Base-by-base conservation (phyloP, 2,888 invertebrate species). In the Caenorhabditis sp. region DNA sequence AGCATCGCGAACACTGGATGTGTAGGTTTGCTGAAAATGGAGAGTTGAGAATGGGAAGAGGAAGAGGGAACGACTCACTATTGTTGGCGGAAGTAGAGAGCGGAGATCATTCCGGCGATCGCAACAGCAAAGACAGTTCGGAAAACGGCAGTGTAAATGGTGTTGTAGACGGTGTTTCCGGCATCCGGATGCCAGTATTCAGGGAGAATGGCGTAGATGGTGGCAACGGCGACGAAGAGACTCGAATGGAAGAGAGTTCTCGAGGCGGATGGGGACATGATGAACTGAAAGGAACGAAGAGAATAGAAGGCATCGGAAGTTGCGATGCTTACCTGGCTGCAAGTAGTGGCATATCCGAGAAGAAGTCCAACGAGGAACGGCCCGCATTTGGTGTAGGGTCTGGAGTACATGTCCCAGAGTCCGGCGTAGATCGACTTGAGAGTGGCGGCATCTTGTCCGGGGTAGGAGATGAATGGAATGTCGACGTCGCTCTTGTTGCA, bases 401-500 rank as follows among this genome's bases (percentile, higher is more conserved):
- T 82, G 1, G 83, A 81, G 79, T 88, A 88, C 79, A 87, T 84
- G 50, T 87, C 84, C 86, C 85, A 86, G 7, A 88, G 70, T 4
- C 87, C 86, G 7, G 70, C 82, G 73, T 88, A 87, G 27, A 85
- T 81, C n/a, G 55, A 30, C 24, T 58, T 43, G 43, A 86, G 45
- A 0, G 66, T 66, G 15, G 66, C 77, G 1, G 82, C 74, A 45
- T 78, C 80, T 50, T 81, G 78, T 45, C 76, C 82, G 1, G 87
- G 85, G 52, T 81, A 86, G 11, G 84, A 85, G 78, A 87, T 87
- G 83, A 87, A 87, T 58, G 88, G 88, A 66, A 88, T 88, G 59
- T 88, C 88, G 37, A 88, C 87, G 58, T 88, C 88, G 32, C 82
- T 82, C 59, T 85, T 86, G 76, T 88, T 87, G 84, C 88, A 88